phyloP scores from a whole-genome alignment of 2,888 invertebrate species.

The Volucella zonaria region DNA sequence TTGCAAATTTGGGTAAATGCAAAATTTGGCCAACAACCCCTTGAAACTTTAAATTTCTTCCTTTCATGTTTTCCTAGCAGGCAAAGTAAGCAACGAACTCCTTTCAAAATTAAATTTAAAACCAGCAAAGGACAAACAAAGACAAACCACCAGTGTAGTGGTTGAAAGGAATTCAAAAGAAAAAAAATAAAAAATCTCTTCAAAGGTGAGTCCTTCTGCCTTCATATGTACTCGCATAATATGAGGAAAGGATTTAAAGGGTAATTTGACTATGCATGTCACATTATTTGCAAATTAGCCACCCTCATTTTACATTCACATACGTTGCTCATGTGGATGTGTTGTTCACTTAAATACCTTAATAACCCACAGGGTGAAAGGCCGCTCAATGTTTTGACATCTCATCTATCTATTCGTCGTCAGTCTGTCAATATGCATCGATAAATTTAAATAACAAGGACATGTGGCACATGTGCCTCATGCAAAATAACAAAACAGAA shows the following conservation, averaged over 20 bases:
- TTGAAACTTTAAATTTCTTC: slow-evolving; percentile 59
- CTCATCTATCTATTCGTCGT: slow-evolving; percentile 46
- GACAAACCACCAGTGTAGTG: slow-evolving; percentile 50
- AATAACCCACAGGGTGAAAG: slow-evolving; percentile 57
- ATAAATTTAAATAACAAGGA: slow-evolving; percentile 74
- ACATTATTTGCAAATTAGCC: slow-evolving; percentile 74
- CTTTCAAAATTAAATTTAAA: slow-evolving; percentile 69
- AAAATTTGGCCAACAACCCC: slow-evolving; percentile 54
- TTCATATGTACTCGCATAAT: slow-evolving; percentile 36
- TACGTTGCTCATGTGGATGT: slow-evolving; percentile 15
- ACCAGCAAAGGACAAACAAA: slow-evolving; percentile 70
- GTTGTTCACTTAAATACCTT: slow-evolving; percentile 56
- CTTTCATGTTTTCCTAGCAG: slow-evolving; percentile 54
- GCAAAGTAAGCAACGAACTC: slow-evolving; percentile 18
- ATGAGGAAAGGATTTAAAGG: slow-evolving; percentile 59
- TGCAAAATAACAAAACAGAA: slow-evolving; percentile 58
- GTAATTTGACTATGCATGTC: slow-evolving; percentile 74
- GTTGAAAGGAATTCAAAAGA: slow-evolving; percentile 14
- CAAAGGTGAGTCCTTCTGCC: slow-evolving; percentile 60
- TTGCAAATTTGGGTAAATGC: slow-evolving; percentile 66
- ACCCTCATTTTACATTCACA: slow-evolving; percentile 24
- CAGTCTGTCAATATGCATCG: slow-evolving; percentile 72
- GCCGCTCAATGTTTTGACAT: slow-evolving; percentile 69
- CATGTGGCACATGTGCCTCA: slow-evolving; percentile 61
- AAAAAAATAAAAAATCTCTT: slow-evolving; percentile 33